A percentile compares a stretch with the other conserved stretches of the same genome.
Evolutionary conservation across 2,888 invertebrate species (phyloP).

Genomic region (Eudemis profundana): DNA sequence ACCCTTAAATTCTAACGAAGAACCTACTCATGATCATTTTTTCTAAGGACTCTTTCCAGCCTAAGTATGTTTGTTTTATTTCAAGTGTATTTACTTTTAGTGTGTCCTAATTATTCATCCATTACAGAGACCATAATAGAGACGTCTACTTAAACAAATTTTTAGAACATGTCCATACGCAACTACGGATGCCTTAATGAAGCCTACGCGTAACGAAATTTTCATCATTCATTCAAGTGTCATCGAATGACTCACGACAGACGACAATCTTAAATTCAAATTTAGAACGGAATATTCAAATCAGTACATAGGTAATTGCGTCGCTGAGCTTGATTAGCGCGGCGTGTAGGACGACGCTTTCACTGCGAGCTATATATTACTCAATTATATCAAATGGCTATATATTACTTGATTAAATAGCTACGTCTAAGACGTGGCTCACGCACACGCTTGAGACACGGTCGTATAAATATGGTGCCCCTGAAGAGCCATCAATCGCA

Average conservation of each 20-base stretch:
- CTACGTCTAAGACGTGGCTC: constrained; percentile 47
- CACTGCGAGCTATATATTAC: constrained; percentile 61
- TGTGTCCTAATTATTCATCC: too few relatives aligned
- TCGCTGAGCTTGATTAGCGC: constrained; percentile 48
- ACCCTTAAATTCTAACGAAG: too few relatives aligned
- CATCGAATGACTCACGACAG: constrained; percentile 66
- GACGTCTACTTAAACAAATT: background rate
- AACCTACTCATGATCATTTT: too few relatives aligned
- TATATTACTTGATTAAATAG: constrained; percentile 58
- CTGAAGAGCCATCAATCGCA: constrained; percentile 32
- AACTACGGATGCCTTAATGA: background rate
- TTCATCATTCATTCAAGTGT: constrained; percentile 46
- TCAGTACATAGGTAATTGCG: constrained; percentile 63
- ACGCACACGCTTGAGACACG: constrained; percentile 2
- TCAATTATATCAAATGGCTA: constrained; percentile 54
- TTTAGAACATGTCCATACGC: background rate
- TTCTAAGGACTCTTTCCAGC: too few relatives aligned
- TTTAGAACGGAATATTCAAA: constrained; percentile 71
- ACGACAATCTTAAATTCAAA: constrained; percentile 73
- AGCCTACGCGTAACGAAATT: constrained; percentile 33
- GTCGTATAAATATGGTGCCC: background rate
- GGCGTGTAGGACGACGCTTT: constrained; percentile 70
- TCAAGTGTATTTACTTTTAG: too few relatives aligned
- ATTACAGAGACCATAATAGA: background rate
- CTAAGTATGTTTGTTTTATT: too few relatives aligned